phyloP scores from a whole-genome alignment of 1,140 invertebrate species.

The Lepidurus couesii region DNA sequence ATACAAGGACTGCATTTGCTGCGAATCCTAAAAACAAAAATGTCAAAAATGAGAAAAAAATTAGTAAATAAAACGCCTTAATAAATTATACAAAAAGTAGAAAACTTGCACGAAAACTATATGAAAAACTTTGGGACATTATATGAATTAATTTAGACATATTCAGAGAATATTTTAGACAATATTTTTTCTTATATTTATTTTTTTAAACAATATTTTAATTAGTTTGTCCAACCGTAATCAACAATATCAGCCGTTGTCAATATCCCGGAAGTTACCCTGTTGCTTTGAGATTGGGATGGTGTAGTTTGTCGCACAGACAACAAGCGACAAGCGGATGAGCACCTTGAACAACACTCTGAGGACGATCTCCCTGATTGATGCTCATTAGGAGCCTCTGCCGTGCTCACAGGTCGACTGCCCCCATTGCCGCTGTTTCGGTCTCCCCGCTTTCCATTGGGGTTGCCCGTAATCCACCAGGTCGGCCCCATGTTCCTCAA shows the following conservation, averaged over 20 bases:
- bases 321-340: not conserved
- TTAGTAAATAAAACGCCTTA: no score
- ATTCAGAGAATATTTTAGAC: no score
- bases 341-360: constrained; percentile 5
- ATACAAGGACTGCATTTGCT: constrained; percentile 15
- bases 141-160: no score
- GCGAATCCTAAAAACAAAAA: not conserved
- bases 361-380: not conserved
- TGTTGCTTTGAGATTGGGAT: not conserved
- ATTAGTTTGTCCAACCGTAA: no score
- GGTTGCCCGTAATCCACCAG: not conserved
- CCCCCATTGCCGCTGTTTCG: not conserved
- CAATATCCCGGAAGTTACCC: not conserved
- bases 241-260: not conserved
- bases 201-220: no score
- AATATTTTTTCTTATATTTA: no score
- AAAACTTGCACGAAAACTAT: no score
- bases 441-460: constrained; percentile 3
- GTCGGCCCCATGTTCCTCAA: not conserved
- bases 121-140: no score
- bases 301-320: not conserved
- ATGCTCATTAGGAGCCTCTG: not conserved
- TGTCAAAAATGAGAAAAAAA: not conserved
- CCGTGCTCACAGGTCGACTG: constrained; percentile 6
- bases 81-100: no score